Evolutionary conservation across 2,888 invertebrate genomes (phyloP), one percentile per base, ranked within the genome.

Genomic region (Neocrepidodera transversa): DNA sequence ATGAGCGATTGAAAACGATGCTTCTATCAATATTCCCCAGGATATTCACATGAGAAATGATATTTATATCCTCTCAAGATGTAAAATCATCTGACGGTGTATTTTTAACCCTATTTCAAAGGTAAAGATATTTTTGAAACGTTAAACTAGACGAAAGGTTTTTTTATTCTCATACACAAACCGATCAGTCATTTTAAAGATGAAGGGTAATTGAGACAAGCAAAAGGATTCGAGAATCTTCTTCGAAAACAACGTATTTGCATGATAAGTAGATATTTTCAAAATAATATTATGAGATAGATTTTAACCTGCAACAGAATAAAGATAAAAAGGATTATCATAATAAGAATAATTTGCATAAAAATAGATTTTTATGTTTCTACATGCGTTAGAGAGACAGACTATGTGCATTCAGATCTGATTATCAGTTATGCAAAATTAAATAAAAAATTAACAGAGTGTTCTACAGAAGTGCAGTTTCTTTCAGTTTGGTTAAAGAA

Each of bases 141-240:
- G n/a, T 11, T 35, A 35, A 35, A 35, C 35, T 35, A 8, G 35
- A 35, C 5, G 35, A 35, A 35, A n/a, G 42, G 20, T 17, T 42
- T 42, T 40, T 42, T 42, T 18, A 42, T 36, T 36, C 3, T 36
- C 36, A 10, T 17, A 42, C 18, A 20, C 18, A 42, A 42, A 42
- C 20, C 42, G 26, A 45, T 45, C 45, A 45, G 38, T 38, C 38
- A 45, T 45, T 11, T 45, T 26, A 8, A 7, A 20, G 26, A 20
- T 28, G 45, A 18, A 45, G 23, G 26, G 11, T 45, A 45, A 45
- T 45, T 45, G 45, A 45, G 23, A 26, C 11, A 18, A 23, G 45
- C 8, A 18, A 28, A 45, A 45, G n/a, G 45, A 14, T 10, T 45
- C 13, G 11, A 26, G 11, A 13, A 13, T 7, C 20, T 7, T 42